These are phyloP conservation scores for Brienomyrus brachyistius DNA, from an alignment of 2,113 vertebrate genomes.

Conservation along the genomic window DNA sequence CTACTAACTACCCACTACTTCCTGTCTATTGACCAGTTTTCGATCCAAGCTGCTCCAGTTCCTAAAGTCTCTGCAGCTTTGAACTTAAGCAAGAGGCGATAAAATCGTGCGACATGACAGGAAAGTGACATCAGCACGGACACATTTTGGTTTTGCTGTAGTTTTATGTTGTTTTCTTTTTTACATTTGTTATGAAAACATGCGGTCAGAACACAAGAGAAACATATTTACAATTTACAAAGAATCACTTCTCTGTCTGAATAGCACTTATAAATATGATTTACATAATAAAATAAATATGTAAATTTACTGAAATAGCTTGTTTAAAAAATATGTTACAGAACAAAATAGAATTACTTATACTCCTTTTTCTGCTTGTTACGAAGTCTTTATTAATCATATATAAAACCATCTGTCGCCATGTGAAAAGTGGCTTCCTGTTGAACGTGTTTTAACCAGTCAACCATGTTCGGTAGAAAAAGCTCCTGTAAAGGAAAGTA, in stretches of 20 bases:
- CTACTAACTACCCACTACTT: too few species aligned
- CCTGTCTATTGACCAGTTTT: too few species aligned
- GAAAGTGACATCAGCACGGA: not conserved
- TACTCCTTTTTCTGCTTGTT: constrained; percentile 21
- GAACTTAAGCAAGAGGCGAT: not conserved
- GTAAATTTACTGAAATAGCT: constrained; percentile 53
- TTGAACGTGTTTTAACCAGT: not conserved
- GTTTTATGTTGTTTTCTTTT: constrained; percentile 25
- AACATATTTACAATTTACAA: constrained; percentile 62
- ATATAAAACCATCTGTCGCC: constrained; percentile 14
- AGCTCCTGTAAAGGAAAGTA: not conserved
- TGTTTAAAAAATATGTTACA: constrained; percentile 56
- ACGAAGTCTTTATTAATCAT: constrained; percentile 15
- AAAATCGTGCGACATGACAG: not conserved
- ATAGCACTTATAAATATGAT: constrained; percentile 65
- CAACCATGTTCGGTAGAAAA: not conserved
- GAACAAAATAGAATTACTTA: constrained; percentile 62
- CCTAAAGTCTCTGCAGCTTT: too few species aligned
- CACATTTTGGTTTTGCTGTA: constrained; percentile 3
- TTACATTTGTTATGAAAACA: constrained; percentile 54
- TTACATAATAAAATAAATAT: constrained; percentile 67
- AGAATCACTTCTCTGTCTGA: constrained; percentile 50
- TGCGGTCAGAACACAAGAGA: constrained; percentile 40
- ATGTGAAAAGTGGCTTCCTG: constrained; percentile 56
- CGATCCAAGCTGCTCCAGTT: too few species aligned